A percentile compares a stretch with the other conserved stretches of the same genome.
phyloP scores from a whole-genome alignment of 35 echinoderm and acorn worm species.

The Ophioderma brevispina region DNA sequence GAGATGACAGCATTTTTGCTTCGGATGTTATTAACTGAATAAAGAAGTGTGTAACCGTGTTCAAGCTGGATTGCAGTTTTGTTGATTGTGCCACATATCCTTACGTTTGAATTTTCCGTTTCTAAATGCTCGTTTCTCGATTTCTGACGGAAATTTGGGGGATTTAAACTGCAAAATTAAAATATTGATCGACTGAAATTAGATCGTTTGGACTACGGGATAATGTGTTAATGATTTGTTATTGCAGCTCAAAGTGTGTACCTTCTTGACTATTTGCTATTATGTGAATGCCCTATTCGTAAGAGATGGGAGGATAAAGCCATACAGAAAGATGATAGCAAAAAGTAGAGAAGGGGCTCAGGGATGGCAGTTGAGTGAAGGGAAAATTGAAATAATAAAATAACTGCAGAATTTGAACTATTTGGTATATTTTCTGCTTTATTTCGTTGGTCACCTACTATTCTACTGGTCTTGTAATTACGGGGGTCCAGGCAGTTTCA shows the following conservation, averaged over 20 bases:
- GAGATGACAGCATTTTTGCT: not conserved
- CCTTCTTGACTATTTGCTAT: not conserved
- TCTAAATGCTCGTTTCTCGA: conserved; percentile 48
- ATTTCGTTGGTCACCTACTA: too few relatives aligned
- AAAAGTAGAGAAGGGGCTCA: too few relatives aligned
- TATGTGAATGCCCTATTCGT: not conserved
- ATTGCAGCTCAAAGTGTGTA: not conserved
- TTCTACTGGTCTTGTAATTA: too few relatives aligned
- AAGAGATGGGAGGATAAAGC: not conserved
- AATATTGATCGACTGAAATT: not conserved
- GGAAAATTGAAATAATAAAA: too few relatives aligned
- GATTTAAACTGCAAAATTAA: conserved; percentile 77
- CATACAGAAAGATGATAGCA: too few relatives aligned
- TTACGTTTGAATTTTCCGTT: conserved; percentile 49
- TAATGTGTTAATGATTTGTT: not conserved
- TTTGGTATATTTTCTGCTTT: too few relatives aligned
- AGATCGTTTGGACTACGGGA: not conserved
- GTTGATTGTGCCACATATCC: conserved; percentile 76
- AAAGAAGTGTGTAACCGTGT: conserved; percentile 56
- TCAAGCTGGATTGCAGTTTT: conserved; percentile 85
- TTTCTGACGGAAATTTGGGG: conserved; percentile 66
- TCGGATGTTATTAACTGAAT: not conserved
- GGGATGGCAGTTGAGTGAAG: too few relatives aligned
- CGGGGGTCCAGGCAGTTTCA: too few relatives aligned
- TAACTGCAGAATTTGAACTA: too few relatives aligned